phyloP scores from a whole-genome alignment of 2,113 vertebrate species.

The Callipepla californica region DNA sequence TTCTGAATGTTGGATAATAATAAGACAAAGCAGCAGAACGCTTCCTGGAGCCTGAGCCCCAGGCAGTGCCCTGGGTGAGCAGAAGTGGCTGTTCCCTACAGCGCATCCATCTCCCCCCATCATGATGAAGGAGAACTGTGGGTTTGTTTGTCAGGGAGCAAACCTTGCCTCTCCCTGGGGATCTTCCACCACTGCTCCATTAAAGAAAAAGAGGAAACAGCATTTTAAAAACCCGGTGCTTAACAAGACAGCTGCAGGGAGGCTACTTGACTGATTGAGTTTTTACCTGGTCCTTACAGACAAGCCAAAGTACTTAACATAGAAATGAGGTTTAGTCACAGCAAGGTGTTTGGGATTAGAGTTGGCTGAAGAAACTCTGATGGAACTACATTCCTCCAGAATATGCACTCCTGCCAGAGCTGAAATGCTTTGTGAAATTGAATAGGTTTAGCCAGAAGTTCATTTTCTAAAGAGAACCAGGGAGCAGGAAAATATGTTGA shows the following conservation, averaged over 20 bases:
- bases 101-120: not conserved
- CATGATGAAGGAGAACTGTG: not conserved
- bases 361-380: conserved; percentile 44
- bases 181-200: conserved; percentile 27
- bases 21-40: not conserved
- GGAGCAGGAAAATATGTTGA: not conserved
- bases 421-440: conserved; percentile 52
- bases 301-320: conserved; percentile 68
- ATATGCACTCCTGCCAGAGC: conserved; percentile 50
- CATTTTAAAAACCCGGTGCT: conserved; percentile 12
- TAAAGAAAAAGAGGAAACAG: conserved; percentile 9
- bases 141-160: not conserved
- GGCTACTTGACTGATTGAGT: conserved; percentile 62
- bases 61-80: not conserved
- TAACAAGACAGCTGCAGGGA: conserved; percentile 64
- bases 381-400: conserved; percentile 32
- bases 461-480: conserved; percentile 49
- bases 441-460: conserved; percentile 58
- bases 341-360: conserved; percentile 68
- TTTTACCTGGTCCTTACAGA: conserved; percentile 61
- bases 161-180: not conserved
- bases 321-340: conserved; percentile 74
- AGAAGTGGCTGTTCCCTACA: not conserved
- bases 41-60: not conserved
- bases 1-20: not conserved